Evolutionary conservation across 2,113 vertebrate species (phyloP).

Genomic region (Pontoporia blainvillei): DNA sequence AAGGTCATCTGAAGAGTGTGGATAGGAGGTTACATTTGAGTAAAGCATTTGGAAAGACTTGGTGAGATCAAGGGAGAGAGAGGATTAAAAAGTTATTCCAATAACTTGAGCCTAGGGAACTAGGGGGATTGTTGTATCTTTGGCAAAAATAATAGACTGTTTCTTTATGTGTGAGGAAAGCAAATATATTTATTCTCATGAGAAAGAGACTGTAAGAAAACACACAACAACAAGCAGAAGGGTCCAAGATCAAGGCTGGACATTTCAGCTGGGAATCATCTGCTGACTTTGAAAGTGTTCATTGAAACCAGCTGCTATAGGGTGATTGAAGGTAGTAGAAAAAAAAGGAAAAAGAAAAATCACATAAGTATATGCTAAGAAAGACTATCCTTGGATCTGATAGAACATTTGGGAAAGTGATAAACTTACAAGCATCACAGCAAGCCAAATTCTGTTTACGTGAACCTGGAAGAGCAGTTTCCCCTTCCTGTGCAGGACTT

Average conservation of each 20-base stretch:
- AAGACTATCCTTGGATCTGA: not conserved
- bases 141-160: not conserved
- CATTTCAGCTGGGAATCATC: slow-evolving; percentile 37
- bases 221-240: not conserved
- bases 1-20: not conserved
- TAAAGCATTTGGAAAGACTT: slow-evolving; percentile 31
- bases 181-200: slow-evolving; percentile 20
- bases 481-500: not conserved
- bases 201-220: slow-evolving; percentile 26
- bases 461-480: not conserved
- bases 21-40: not conserved
- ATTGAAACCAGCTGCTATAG: slow-evolving; percentile 43
- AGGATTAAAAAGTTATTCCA: slow-evolving; percentile 11
- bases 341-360: not conserved
- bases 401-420: slow-evolving; percentile 12
- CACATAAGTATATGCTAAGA: not conserved
- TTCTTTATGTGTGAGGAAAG: slow-evolving; percentile 15
- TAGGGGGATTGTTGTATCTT: not conserved
- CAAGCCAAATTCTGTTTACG: not conserved
- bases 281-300: slow-evolving; percentile 44
- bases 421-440: not conserved
- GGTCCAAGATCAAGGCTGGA: slow-evolving; percentile 16
- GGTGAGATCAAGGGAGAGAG: slow-evolving; percentile 26
- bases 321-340: not conserved
- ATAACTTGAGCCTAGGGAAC: not conserved